phyloP scores from a whole-genome alignment of 2,797 vertebrate genomes.

The Hoplostethus atlanticus region DNA sequence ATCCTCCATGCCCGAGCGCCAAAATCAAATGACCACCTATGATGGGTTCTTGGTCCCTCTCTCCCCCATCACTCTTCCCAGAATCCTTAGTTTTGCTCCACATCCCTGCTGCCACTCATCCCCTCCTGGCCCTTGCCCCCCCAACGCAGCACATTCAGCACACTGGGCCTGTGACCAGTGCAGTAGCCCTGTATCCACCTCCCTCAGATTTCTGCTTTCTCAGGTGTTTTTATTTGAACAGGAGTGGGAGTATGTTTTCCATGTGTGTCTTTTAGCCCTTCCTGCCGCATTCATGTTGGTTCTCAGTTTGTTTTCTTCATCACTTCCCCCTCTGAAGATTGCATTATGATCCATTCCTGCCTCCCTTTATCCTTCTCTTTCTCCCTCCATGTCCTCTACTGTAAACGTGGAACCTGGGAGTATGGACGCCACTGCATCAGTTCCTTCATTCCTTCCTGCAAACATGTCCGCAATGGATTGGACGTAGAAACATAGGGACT shows the following conservation, averaged over 20 bases:
- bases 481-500: constrained; percentile 58
- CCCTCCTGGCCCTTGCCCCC: neutral
- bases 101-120: constrained; percentile 67
- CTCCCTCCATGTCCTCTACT: constrained; percentile 32
- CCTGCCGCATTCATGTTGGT: constrained; percentile 26
- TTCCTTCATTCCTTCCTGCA: constrained; percentile 59
- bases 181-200: constrained; percentile 50
- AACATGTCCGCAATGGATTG: constrained; percentile 40
- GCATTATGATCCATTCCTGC: neutral
- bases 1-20: constrained; percentile 39
- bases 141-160: constrained; percentile 28
- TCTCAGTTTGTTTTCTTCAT: constrained; percentile 22
- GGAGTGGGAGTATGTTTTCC: constrained; percentile 40
- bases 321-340: constrained; percentile 12
- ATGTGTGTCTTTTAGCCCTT: constrained; percentile 51
- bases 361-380: neutral
- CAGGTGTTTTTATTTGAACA: constrained; percentile 77
- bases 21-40: constrained; percentile 48
- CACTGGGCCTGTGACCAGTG: constrained; percentile 34
- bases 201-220: constrained; percentile 81
- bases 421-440: constrained; percentile 42
- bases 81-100: constrained; percentile 58
- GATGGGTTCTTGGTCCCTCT: constrained; percentile 47
- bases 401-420: constrained; percentile 61
- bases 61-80: constrained; percentile 35